These are phyloP conservation scores for Sweltsa coloradensis DNA, from an alignment of 1,140 invertebrate species.

Conservation along the genomic window DNA sequence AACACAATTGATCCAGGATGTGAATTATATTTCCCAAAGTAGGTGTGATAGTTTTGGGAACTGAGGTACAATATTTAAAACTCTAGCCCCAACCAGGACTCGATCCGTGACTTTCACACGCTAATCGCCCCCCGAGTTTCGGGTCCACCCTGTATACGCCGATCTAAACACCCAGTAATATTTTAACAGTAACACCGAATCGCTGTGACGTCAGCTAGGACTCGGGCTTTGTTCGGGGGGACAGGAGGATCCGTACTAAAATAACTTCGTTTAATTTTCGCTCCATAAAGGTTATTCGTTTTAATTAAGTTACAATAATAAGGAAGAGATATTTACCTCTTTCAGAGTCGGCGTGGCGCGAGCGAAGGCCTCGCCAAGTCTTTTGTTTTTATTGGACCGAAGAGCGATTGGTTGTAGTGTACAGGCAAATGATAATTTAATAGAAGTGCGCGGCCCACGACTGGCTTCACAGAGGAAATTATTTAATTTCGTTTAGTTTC, in stretches of 20 bases:
- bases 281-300: conserved; percentile 14
- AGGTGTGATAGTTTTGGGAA: too few species aligned
- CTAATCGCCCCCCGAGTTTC: too few species aligned
- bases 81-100: too few species aligned
- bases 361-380: not conserved
- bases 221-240: too few species aligned
- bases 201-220: too few species aligned
- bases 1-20: too few species aligned
- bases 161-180: too few species aligned
- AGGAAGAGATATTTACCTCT: conserved; percentile 17
- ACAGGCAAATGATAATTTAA: conserved; percentile 15
- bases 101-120: too few species aligned
- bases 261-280: conserved; percentile 15
- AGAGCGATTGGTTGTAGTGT: conserved; percentile 6
- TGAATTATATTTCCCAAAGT: too few species aligned
- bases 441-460: conserved; percentile 3
- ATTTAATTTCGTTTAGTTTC: conserved; percentile 17
- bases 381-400: conserved; percentile 8
- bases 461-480: conserved; percentile 6
- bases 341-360: not conserved
- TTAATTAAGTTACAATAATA: conserved; percentile 17
- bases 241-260: conserved; percentile 9
- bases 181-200: too few species aligned
- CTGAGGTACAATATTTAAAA: too few species aligned
- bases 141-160: too few species aligned